Evolutionary conservation across 2,797 vertebrate species (phyloP), one percentile per base, ranked within the genome.

Genomic region (Sebastes flavidus): DNA sequence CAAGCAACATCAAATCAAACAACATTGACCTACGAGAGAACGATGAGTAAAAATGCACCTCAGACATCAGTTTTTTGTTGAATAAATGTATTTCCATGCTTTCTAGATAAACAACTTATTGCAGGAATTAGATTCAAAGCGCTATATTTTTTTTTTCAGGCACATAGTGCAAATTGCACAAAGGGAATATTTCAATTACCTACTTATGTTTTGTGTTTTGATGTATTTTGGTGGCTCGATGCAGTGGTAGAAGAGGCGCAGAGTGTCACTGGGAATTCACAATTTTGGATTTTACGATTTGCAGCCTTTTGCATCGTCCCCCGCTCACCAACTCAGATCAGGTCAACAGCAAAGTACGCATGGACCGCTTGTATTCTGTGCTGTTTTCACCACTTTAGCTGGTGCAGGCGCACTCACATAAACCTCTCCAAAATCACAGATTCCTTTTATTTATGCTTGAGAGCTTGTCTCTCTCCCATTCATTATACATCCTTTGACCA

Each of bases 381-480:
- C 36, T 49, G 18, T 67, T 66, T 60, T 49, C 55, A 62, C 4
- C 30, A 22, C 42, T 73, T 70, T 63, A 83, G 56, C 46, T 72
- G 46, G 56, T 66, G 36, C 4, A 58, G 24, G 1, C 10, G 18
- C 34, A 66, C 32, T 59, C 42, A 38, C 24, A 46, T 58, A 55
- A 76, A 82, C n/a, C 67, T 38, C 22, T 54, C 10, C 18, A 46
- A 65, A 74, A 76, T 42, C 24, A 61, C 52, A 80, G 9, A 49
- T 77, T 58, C 20, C 1, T 71, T 70, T 78, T 73, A 38, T 78
- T 86, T 69, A 72, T 80, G 27, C 56, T 54, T 30, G 5, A 78
- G 29, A 87, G 67, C 65, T 68, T 54, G 25, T 74, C 32, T 70
- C 29, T 13, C 69, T 77, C 24, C 16, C 49, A 63, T 82, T 70